Evolutionary conservation across 1,140 invertebrate species (phyloP).

Genomic region (Lineus longissimus): DNA sequence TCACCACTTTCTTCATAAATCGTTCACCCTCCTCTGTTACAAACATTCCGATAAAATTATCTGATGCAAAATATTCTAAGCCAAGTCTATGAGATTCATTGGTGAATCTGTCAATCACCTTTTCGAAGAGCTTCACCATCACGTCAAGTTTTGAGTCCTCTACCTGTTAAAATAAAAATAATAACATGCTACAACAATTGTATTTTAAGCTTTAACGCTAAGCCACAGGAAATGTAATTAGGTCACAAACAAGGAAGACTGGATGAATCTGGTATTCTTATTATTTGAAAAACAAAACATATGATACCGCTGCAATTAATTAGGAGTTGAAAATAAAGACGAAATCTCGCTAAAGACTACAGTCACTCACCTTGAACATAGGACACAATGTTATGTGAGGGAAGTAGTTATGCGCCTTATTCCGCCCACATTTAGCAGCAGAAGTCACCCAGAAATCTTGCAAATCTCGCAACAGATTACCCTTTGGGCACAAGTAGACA

Average conservation of each 20-base stretch:
- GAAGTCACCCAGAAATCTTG: slow-evolving; percentile 76
- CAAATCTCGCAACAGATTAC: slow-evolving; percentile 67
- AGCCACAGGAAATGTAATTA: no score
- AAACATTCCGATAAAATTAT: slow-evolving; percentile 84
- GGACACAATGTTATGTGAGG: slow-evolving; percentile 85
- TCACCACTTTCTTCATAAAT: slow-evolving; percentile 69
- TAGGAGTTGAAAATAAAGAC: no score
- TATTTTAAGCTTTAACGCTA: no score
- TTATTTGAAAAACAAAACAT: no score
- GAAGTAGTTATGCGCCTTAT: slow-evolving; percentile 81
- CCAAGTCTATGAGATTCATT: slow-evolving; percentile 61
- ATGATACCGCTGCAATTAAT: no score
- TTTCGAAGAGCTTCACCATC: slow-evolving; percentile 64
- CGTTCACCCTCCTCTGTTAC: slow-evolving; percentile 73
- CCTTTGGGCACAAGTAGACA: slow-evolving; percentile 77
- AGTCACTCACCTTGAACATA: slow-evolving; percentile 75
- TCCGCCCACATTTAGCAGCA: slow-evolving; percentile 72
- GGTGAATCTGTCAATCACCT: slow-evolving; percentile 63
- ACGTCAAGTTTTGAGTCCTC: slow-evolving; percentile 68
- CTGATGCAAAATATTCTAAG: slow-evolving; percentile 75
- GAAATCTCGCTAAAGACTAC: no score
- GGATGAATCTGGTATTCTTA: no score
- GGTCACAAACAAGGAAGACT: no score
- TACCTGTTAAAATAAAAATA: slow-evolving; percentile 58
- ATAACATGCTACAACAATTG: no score